Evolutionary conservation across 2,797 vertebrate species (phyloP).

Genomic region (Siniperca undulata): DNA sequence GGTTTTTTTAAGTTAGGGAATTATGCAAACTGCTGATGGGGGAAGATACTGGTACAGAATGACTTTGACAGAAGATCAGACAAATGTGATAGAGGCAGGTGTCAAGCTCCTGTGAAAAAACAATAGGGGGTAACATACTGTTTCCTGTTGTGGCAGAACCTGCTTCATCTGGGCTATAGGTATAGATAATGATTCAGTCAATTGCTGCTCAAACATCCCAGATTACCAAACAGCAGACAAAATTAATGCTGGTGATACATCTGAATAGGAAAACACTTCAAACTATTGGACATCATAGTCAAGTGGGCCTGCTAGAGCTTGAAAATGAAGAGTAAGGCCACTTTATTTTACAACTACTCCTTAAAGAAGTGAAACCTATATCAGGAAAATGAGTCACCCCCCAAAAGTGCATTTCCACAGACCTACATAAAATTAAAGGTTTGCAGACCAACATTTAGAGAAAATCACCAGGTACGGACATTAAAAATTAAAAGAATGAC

Average conservation of each 20-base stretch:
- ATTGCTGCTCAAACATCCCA: slow-evolving; percentile 13
- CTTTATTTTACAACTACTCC: slow-evolving; percentile 34
- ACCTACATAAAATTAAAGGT: slow-evolving; percentile 65
- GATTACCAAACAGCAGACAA: neutral
- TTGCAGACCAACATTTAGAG: slow-evolving; percentile 61
- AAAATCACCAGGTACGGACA: slow-evolving; percentile 68
- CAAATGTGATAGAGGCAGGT: slow-evolving; percentile 5
- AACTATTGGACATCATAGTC: neutral
- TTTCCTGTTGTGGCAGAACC: slow-evolving; percentile 33
- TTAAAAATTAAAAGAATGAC: slow-evolving; percentile 64
- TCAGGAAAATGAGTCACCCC: slow-evolving; percentile 55
- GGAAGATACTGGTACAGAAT: neutral
- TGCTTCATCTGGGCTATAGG: neutral
- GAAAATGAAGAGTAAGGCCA: slow-evolving; percentile 32
- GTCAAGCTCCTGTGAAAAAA: slow-evolving; percentile 8
- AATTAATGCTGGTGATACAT: neutral
- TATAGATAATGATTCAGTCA: slow-evolving; percentile 11
- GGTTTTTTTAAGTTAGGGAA: slow-evolving; percentile 6
- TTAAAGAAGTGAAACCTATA: slow-evolving; percentile 41
- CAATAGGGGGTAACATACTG: neutral
- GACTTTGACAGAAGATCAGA: slow-evolving; percentile 32
- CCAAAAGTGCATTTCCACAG: slow-evolving; percentile 51
- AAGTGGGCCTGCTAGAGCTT: neutral
- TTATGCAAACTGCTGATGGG: slow-evolving; percentile 35
- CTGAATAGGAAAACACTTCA: slow-evolving; percentile 22